These are phyloP conservation scores for Neodiprion lecontei DNA, from an alignment of 1,140 invertebrate species.

Conservation along the genomic window DNA sequence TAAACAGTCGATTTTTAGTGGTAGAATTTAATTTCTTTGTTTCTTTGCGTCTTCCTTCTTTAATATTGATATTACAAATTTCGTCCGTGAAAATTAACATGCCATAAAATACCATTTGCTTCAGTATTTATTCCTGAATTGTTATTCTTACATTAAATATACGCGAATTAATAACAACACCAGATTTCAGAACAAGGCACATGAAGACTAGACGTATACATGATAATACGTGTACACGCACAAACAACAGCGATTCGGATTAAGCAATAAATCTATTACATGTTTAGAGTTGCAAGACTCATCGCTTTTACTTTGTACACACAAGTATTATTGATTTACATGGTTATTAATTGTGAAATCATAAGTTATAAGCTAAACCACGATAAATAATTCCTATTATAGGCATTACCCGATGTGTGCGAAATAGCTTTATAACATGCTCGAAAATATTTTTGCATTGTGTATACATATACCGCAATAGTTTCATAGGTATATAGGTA, in stretches of 20 bases:
- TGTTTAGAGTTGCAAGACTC: too few species aligned
- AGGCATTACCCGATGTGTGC: too few species aligned
- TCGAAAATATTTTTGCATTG: too few species aligned
- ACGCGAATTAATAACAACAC: not conserved
- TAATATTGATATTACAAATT: conserved; percentile 16
- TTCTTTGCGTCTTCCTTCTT: not conserved
- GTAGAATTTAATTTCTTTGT: conserved; percentile 22
- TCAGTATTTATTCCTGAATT: not conserved
- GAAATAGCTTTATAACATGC: too few species aligned
- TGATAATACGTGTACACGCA: not conserved
- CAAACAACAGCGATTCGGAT: not conserved
- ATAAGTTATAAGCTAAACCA: not conserved
- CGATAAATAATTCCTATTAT: not conserved
- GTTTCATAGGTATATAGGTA: not conserved
- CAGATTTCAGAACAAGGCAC: not conserved
- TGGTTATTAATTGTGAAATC: not conserved
- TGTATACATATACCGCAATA: not conserved
- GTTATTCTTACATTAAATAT: conserved; percentile 15
- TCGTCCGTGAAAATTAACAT: conserved; percentile 28
- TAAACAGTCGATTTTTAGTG: not conserved
- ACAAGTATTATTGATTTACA: not conserved
- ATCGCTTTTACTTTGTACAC: not conserved
- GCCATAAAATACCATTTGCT: conserved; percentile 29
- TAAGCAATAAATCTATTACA: not conserved
- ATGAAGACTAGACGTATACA: not conserved